These are phyloP conservation scores for Drosophila heteroneura DNA, from an alignment of 2,888 invertebrate genomes.

Conservation along the genomic window DNA sequence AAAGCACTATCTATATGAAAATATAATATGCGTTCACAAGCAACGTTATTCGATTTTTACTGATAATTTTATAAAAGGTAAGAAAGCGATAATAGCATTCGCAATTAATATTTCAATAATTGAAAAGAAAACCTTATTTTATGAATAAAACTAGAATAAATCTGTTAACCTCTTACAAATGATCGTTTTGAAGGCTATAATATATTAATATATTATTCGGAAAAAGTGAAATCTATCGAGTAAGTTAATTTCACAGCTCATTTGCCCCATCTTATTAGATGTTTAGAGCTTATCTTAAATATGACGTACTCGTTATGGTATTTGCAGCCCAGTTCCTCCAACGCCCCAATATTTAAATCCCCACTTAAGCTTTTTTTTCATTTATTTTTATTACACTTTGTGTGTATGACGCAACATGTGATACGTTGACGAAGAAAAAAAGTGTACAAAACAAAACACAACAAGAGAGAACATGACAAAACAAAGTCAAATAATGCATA, in stretches of 20 bases:
- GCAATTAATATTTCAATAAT: background rate
- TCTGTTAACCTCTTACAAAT: background rate
- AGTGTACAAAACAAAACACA: slow-evolving; percentile 14
- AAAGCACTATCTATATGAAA: background rate
- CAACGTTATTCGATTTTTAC: background rate
- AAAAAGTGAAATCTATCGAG: background rate
- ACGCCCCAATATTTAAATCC: background rate
- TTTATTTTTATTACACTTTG: slow-evolving; percentile 1
- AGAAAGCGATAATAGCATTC: background rate
- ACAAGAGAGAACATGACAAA: slow-evolving; percentile 24
- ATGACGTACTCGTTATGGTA: background rate
- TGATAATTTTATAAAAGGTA: background rate
- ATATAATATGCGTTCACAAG: background rate
- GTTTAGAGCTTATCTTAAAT: background rate
- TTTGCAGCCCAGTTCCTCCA: background rate
- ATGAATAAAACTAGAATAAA: background rate
- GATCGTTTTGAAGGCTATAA: accelerated
- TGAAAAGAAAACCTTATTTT: background rate
- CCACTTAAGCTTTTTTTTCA: background rate
- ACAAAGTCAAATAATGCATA: slow-evolving; percentile 38
- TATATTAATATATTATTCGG: too few species aligned
- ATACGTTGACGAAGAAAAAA: slow-evolving; percentile 14
- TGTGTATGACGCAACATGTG: slow-evolving; percentile 31
- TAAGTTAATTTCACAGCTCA: background rate
- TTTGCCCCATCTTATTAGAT: background rate